These are phyloP conservation scores for Pachyuromys duprasi DNA, from an alignment of 2,797 vertebrate species.

Conservation along the genomic window DNA sequence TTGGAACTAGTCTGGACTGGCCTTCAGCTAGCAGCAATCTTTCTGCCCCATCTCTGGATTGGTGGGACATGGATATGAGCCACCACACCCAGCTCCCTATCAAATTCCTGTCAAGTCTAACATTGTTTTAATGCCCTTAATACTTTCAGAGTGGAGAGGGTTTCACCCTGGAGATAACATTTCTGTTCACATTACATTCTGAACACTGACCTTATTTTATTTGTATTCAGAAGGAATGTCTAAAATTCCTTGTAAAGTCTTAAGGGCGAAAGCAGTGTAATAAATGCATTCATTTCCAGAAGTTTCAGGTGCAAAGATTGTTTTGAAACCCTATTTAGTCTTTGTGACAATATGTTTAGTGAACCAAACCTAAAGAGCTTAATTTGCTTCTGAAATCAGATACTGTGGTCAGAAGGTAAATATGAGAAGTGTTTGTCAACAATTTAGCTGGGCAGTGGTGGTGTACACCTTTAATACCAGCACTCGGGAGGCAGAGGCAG, in stretches of 20 bases:
- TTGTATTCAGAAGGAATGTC: neutral
- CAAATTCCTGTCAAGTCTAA: neutral
- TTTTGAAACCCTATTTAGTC: conserved; percentile 10
- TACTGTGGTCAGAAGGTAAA: neutral
- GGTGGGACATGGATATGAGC: neutral
- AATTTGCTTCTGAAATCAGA: conserved; percentile 58
- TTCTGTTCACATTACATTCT: conserved; percentile 10
- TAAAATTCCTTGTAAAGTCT: conserved; percentile 19
- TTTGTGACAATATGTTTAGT: conserved; percentile 10
- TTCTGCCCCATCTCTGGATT: neutral
- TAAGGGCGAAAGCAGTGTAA: neutral
- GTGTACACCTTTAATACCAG: too few relatives aligned
- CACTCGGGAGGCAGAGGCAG: too few relatives aligned
- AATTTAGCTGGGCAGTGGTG: neutral
- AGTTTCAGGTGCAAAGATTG: conserved; percentile 22
- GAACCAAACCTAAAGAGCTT: neutral
- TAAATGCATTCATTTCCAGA: conserved; percentile 20
- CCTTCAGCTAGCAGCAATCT: neutral
- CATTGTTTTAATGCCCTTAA: conserved; percentile 9
- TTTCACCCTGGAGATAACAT: conserved; percentile 19
- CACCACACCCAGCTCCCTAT: neutral
- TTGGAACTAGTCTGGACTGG: neutral
- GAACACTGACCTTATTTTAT: neutral
- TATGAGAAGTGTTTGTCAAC: neutral
- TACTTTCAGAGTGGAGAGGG: neutral